Evolutionary conservation across 2,797 vertebrate species (phyloP).

Genomic region (Scolopax rusticola): DNA sequence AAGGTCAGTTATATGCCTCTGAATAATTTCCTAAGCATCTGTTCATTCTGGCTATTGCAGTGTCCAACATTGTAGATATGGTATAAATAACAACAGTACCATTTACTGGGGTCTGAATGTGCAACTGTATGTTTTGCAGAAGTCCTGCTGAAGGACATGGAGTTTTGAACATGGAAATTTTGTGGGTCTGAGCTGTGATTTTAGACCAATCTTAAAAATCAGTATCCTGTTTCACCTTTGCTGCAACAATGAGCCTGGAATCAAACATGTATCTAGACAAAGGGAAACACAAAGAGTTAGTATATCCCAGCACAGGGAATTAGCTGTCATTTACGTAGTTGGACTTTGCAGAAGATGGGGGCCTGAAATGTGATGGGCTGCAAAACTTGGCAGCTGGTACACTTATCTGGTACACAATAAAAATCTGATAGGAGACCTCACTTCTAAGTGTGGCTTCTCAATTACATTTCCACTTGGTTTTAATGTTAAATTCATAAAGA

Average conservation of each 20-base stretch:
- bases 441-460: neutral
- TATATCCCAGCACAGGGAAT: neutral
- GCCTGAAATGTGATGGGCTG: constrained; percentile 7
- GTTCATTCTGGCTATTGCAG: neutral
- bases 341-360: neutral
- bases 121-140: neutral
- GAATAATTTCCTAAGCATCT: constrained; percentile 29
- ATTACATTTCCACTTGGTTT: neutral
- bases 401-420: neutral
- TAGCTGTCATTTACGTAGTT: neutral
- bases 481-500: neutral
- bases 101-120: constrained; percentile 1
- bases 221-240: neutral
- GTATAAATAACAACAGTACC: neutral
- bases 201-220: neutral
- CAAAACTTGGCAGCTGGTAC: neutral
- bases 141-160: neutral
- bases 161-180: neutral
- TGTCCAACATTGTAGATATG: neutral
- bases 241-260: neutral
- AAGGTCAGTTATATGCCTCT: neutral
- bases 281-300: neutral
- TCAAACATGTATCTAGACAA: neutral
- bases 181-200: neutral
- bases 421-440: constrained; percentile 18